Base-by-base conservation (phyloP, 2,113 vertebrate genomes). In the Coregonus clupeaformis region DNA sequence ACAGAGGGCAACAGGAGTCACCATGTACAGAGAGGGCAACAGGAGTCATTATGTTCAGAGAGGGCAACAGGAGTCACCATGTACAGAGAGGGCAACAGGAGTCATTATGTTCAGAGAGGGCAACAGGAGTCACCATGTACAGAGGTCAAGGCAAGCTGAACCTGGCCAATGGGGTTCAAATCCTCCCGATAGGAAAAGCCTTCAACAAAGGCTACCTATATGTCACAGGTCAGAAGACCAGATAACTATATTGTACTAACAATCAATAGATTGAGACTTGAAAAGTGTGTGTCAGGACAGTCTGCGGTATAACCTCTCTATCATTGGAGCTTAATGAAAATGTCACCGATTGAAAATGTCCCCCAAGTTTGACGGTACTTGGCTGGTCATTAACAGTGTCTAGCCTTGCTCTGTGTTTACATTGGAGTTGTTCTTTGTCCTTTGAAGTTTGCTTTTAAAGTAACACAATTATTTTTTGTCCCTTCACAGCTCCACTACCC, bases 401-500 rank as follows among this genome's bases (percentile, higher is more conserved):
- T 52, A 5, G 5, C n/a, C 2, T 42, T 60, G 9, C n/a, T 13
- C 13, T 22, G 5, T 16, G 52, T 9, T 45, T 55, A 55, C 27
- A 27, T 27, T 27, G 36, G 36, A 60, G n/a, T 22, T 24, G 12
- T 18, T 1, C 36, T 18, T 24, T 13, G 12, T 13, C 9, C 18
- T 45, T 45, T 5, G 3, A 22, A 13, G 18, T 59, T 59, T 9
- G 18, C 20, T n/a, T n/a, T 25, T 24, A 20, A 1, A 65, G 55
- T 74, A 59, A 70, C 16, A 12, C 30, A 25, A 13, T 22, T 1
- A 7, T 29, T 52, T 52, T 72, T 12, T 84, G 75, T 86, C 74
- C 73, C 69, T 81, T 78, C 76, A 45, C 89, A 94, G 92, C 83
- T 82, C 74, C 76, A 75, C 79, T 5, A 88, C 80, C 82, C 86